phyloP scores from a whole-genome alignment of 2,888 invertebrate species.

The Epistrophella euchroma region DNA sequence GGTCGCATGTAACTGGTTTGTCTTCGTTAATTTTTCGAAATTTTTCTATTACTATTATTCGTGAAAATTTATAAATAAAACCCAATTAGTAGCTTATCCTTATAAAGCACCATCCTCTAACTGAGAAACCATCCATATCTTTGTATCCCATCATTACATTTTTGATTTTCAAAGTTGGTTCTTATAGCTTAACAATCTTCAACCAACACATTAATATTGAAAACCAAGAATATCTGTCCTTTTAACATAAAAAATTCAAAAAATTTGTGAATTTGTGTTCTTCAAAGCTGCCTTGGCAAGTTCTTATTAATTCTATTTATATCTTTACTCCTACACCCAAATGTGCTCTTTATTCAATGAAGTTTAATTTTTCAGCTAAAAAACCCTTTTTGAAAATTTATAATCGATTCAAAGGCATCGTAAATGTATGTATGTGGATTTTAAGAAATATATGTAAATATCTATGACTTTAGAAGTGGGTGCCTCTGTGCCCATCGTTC shows the following conservation, averaged over 20 bases:
- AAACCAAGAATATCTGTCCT: not conserved
- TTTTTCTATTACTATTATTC: no score
- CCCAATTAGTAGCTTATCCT: no score
- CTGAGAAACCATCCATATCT: no score
- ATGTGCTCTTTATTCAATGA: slow-evolving; percentile 4
- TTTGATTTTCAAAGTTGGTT: no score
- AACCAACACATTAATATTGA: not conserved
- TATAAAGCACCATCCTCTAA: no score
- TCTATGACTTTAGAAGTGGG: not conserved
- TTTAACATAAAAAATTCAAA: not conserved
- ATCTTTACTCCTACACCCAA: not conserved
- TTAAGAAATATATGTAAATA: not conserved
- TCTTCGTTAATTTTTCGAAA: no score
- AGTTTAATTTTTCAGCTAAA: not conserved
- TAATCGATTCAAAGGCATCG: not conserved
- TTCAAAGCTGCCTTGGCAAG: not conserved
- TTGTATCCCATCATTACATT: no score
- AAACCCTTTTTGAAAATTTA: slow-evolving; percentile 2
- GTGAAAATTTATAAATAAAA: no score
- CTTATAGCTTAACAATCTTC: no score
- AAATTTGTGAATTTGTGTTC: not conserved
- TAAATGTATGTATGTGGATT: not conserved
- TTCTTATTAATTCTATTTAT: slow-evolving; percentile 6
- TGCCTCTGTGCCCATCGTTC: slow-evolving; percentile 2
- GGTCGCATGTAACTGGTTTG: no score